Evolutionary conservation across 2,888 invertebrate genomes (phyloP).

Genomic region (Ametastegia equiseti): DNA sequence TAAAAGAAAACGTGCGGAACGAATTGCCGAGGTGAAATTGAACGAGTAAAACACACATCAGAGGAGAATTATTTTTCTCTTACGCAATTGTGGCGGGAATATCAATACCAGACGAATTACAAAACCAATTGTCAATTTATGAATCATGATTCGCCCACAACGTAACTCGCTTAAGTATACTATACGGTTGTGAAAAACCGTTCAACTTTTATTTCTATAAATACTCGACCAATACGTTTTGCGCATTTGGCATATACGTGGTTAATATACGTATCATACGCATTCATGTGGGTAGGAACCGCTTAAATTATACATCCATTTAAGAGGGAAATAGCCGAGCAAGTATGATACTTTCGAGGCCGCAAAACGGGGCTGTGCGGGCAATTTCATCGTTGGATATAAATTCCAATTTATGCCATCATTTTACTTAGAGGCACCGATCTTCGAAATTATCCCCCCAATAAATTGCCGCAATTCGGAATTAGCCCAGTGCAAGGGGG

Average conservation of each 20-base stretch:
- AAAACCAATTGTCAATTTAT: constrained; percentile 12
- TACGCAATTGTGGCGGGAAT: too few relatives aligned
- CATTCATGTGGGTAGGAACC: background rate
- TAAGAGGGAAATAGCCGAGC: constrained; percentile 29
- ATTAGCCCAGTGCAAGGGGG: constrained; percentile 2
- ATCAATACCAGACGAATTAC: background rate
- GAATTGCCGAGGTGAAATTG: too few relatives aligned
- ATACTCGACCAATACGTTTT: background rate
- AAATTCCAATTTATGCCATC: constrained; percentile 37
- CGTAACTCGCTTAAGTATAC: background rate
- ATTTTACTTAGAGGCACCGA: constrained; percentile 44
- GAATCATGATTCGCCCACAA: background rate
- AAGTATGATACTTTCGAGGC: constrained; percentile 30
- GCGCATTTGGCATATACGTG: background rate
- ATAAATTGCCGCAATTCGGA: constrained; percentile 45
- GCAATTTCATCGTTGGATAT: constrained; percentile 36
- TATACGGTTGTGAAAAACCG: background rate
- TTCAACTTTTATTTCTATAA: constrained; percentile 18
- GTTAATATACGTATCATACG: background rate
- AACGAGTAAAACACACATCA: too few relatives aligned
- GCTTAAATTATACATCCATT: constrained; percentile 37
- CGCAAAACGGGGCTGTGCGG: constrained; percentile 3
- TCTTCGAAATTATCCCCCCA: constrained; percentile 40
- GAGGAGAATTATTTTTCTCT: too few relatives aligned
- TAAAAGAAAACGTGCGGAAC: too few relatives aligned